Conservation (phyloP, 2,797 vertebrate species). For the Rachycentron canadum region DNA sequence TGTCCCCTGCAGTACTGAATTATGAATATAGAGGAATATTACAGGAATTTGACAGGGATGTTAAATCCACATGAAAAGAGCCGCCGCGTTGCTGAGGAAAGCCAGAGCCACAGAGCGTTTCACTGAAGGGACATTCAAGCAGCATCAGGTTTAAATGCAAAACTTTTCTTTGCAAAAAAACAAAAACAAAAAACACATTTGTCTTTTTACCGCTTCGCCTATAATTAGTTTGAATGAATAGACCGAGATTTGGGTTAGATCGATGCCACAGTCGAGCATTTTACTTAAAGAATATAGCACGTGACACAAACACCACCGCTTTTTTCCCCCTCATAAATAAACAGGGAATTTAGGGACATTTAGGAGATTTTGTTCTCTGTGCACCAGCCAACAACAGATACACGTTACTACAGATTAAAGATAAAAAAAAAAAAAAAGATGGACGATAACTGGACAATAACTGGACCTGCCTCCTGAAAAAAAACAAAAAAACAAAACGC, state of each 20-base stretch:
- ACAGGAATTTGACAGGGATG: neutral
- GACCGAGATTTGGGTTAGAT: no score
- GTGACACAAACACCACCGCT: neutral
- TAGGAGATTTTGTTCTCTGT: neutral
- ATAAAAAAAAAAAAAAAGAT: no score
- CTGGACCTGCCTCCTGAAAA: neutral
- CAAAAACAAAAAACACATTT: neutral
- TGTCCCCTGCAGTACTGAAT: neutral
- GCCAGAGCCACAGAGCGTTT: neutral
- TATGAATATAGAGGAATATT: constrained; percentile 1
- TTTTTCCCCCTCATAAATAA: neutral
- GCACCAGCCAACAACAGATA: neutral
- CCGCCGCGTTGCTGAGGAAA: neutral
- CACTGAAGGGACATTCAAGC: neutral
- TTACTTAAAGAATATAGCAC: neutral
- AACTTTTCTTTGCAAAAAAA: no score
- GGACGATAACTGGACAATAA: no score
- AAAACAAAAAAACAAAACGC: no score
- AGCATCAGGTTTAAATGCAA: neutral
- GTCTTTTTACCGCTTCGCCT: neutral
- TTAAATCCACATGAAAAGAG: neutral
- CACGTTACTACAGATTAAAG: neutral
- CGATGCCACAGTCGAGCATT: neutral
- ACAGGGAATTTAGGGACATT: neutral
- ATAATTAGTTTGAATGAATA: neutral